These are phyloP conservation scores for Cydia splendana DNA, from an alignment of 1,140 invertebrate species.

Conservation along the genomic window DNA sequence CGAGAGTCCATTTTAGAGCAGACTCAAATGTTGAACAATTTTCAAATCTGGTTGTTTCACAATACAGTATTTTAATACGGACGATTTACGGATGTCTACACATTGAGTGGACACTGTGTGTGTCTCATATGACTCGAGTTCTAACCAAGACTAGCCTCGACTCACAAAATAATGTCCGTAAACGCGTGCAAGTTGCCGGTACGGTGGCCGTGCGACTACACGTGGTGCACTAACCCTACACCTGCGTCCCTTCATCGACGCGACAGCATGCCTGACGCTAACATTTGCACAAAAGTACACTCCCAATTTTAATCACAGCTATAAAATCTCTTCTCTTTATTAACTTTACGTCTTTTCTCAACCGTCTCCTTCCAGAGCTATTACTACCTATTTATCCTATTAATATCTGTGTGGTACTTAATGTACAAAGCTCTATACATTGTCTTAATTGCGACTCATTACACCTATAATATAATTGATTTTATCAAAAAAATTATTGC, in stretches of 20 bases:
- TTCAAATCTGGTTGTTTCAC: too few relatives aligned
- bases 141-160: background rate
- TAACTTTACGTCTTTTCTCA: constrained; percentile 51
- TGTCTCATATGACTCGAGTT: background rate
- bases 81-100: too few relatives aligned
- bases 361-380: constrained; percentile 56
- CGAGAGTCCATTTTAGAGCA: too few relatives aligned
- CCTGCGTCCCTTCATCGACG: constrained; percentile 39
- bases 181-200: constrained; percentile 32
- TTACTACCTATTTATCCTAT: constrained; percentile 69
- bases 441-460: constrained; percentile 72
- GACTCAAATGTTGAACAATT: too few relatives aligned
- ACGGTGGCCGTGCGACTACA: constrained; percentile 8
- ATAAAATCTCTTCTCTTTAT: constrained; percentile 72
- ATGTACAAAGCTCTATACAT: constrained; percentile 79
- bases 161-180: background rate
- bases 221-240: constrained; percentile 50
- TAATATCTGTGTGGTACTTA: constrained; percentile 74
- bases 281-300: constrained; percentile 71
- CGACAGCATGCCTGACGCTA: constrained; percentile 50
- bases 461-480: constrained; percentile 76
- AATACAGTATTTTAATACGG: too few relatives aligned
- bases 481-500: constrained; percentile 76
- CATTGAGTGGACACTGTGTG: too few relatives aligned
- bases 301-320: constrained; percentile 72